Conservation (phyloP, 2,888 invertebrate genomes). For the Himalopsyche japonica region DNA sequence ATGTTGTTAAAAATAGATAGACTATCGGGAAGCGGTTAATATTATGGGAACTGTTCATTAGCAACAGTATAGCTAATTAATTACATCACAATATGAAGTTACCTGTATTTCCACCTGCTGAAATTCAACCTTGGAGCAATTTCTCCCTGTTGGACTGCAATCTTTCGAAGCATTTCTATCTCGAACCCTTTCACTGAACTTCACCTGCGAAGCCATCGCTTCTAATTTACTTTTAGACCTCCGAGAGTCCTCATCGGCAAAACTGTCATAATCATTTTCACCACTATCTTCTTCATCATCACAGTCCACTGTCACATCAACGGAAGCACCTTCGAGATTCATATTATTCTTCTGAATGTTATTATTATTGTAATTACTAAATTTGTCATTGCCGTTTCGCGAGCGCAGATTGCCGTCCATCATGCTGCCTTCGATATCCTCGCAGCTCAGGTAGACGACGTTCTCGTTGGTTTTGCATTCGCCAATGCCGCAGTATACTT, state of each 20-base stretch:
- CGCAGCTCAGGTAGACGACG: neutral
- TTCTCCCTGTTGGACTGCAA: neutral
- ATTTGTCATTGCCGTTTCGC: neutral
- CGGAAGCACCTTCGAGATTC: conserved; percentile 5
- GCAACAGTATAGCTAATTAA: too few species aligned
- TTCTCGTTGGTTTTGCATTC: neutral
- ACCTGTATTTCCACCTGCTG: conserved; percentile 58
- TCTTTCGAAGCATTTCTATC: neutral
- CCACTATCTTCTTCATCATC: neutral
- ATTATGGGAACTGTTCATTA: too few species aligned
- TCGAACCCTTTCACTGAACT: conserved; percentile 30
- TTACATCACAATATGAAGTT: too few species aligned
- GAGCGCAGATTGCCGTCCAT: neutral
- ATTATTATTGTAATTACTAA: conserved; percentile 13
- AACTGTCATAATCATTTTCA: neutral
- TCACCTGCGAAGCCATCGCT: neutral
- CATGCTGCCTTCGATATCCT: neutral
- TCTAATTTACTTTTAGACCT: neutral
- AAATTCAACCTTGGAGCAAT: conserved; percentile 45
- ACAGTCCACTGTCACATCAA: neutral
- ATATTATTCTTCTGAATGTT: conserved; percentile 18
- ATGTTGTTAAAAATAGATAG: too few species aligned
- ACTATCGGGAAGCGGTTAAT: too few species aligned
- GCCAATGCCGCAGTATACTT: neutral
- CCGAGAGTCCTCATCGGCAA: neutral